Evolutionary conservation across 2,113 vertebrate genomes (phyloP).

Genomic region (Scomber scombrus): DNA sequence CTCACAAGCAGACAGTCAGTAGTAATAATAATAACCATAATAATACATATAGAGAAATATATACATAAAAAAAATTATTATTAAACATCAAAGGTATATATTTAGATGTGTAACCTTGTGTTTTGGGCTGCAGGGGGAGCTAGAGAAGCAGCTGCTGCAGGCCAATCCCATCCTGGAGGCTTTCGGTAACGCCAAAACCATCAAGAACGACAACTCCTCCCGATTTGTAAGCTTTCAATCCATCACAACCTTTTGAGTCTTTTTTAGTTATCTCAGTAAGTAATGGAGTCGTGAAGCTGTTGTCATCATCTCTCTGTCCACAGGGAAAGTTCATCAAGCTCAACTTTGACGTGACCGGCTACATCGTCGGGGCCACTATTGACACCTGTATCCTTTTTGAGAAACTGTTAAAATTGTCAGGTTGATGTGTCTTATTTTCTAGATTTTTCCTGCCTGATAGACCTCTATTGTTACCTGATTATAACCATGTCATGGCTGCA

Average conservation of each 20-base stretch:
- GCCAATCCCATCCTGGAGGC: constrained; percentile 98
- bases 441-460: too few species aligned
- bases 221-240: constrained; percentile 86
- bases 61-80: too few species aligned
- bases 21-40: too few species aligned
- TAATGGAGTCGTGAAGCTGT: neutral
- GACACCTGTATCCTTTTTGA: constrained; percentile 97
- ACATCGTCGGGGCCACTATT: constrained; percentile 95
- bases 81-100: too few species aligned
- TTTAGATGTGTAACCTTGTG: neutral
- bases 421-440: too few species aligned
- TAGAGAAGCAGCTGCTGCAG: constrained; percentile 96
- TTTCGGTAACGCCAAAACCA: constrained; percentile 97
- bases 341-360: constrained; percentile 97
- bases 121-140: constrained; percentile 87
- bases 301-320: constrained; percentile 26
- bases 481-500: too few species aligned
- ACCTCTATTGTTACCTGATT: neutral
- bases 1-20: too few species aligned
- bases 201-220: constrained; percentile 99
- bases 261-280: neutral
- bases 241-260: neutral
- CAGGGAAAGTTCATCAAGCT: constrained; percentile 98
- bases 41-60: too few species aligned
- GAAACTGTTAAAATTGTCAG: neutral